Evolutionary conservation across 1,140 invertebrate genomes (phyloP), one percentile per base, ranked within the genome.

Genomic region (Anoplophora glabripennis): DNA sequence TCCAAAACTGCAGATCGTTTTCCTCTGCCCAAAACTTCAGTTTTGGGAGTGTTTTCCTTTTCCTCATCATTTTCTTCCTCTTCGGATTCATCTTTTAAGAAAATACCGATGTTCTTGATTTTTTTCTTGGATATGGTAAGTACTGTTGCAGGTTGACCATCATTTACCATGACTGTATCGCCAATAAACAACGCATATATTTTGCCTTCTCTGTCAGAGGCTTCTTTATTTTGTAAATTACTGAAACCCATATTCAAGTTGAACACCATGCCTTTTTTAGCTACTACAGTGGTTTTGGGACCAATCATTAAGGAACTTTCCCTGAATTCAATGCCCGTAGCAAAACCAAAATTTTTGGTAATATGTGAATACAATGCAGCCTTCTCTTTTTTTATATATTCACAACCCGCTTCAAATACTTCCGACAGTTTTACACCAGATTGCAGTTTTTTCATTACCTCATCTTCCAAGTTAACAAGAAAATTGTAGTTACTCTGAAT

Each of bases 311-410:
- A 80, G 0, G 92, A 92, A 66, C 90, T 90, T 77, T 99, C 98
- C 47, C 96, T 86, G 77, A 99, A 99, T 77, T 99, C 97, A 69
- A 99, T 93, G 7, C 98, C 98, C 86, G 94, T 99, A 0, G 86
- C 93, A 81, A 99, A 96, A 14, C 72, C 73, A 59, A 75, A 76
- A 60, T 69, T 73, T 76, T 98, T 99, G 0, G 93, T 97, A 42
- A 99, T 79, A 76, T 94, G 95, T 62, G 97, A 93, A 0, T 93
- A 76, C 63, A 99, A 79, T 52, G 86, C 81, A 11, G 94, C 87
- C 70, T 94, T 92, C 65, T 97, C 88, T 64, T 90, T 88, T 72
- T 96, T 95, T 0, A 96, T 89, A 72, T 86, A 87, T 4, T 41
- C 12, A 7, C 11, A 54, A 33, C 88, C 92, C 58, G 86, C 81